phyloP scores from a whole-genome alignment of 2,113 vertebrate genomes.

The Chlamydotis undulata region DNA sequence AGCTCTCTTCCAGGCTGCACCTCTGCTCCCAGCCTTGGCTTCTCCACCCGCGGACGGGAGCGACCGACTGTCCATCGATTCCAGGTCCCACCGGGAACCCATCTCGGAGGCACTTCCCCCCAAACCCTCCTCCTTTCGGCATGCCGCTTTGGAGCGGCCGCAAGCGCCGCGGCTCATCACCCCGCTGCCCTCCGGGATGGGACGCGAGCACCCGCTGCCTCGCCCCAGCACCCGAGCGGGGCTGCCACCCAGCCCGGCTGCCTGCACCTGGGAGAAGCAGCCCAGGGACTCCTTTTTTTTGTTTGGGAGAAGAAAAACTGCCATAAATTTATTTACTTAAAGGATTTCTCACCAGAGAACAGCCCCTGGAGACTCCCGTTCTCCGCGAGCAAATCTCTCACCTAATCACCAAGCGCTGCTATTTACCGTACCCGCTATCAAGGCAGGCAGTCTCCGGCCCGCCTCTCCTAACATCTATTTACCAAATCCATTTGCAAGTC shows the following conservation, averaged over 20 bases:
- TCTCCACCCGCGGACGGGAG: not conserved
- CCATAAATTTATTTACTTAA: constrained; percentile 62
- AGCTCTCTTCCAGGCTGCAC: not conserved
- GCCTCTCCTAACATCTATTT: constrained; percentile 55
- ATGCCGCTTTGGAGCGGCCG: not conserved
- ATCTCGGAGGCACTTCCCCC: not conserved
- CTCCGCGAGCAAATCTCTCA: constrained; percentile 52
- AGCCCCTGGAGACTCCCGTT: constrained; percentile 55
- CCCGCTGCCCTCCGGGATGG: rapidly evolving
- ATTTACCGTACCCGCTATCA: constrained; percentile 18
- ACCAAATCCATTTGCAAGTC: constrained; percentile 72
- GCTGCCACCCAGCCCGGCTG: not conserved
- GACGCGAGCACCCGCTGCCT: rapidly evolving
- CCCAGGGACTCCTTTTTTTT: not conserved
- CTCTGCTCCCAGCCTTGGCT: not conserved
- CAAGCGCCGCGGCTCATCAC: rapidly evolving
- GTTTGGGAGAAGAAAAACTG: constrained; percentile 31
- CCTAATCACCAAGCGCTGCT: constrained; percentile 59
- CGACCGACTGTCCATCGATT: not conserved
- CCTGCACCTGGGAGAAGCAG: not conserved
- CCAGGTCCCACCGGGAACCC: not conserved
- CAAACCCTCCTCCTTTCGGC: not conserved
- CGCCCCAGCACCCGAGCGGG: rapidly evolving
- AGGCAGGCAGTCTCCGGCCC: constrained; percentile 63
- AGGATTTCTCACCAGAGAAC: constrained; percentile 68